Base-by-base conservation (phyloP, 2,797 vertebrate genomes). In the Anableps anableps region DNA sequence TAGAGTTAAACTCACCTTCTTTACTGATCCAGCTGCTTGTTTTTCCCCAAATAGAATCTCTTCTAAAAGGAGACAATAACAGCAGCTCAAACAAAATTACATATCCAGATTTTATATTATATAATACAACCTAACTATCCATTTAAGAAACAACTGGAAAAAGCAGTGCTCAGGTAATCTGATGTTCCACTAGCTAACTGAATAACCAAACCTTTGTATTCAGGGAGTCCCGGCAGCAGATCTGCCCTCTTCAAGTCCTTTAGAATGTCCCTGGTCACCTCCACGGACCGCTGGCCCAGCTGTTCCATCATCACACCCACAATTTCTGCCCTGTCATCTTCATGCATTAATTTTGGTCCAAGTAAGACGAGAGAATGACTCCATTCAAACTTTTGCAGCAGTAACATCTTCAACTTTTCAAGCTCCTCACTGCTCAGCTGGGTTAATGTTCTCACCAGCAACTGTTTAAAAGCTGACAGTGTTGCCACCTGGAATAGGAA, bases 251-350 rank as follows among this genome's bases (percentile, higher is more conserved):
- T 70, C 74, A 86, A 71, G 36, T 72, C 7, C 51, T 2, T 45
- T 2, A 81, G 70, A 74, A 79, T 29, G 7, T 79, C 31, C n/a
- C 1, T 77, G 79, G 74, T 77, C 43, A 81, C 70, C 5, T 77
- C 51, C 60, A 83, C 10, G 53, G 19, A 66, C 64, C 13, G 31
- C 4, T 7, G 76, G 9, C 76, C 66, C 0, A 43, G 43, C 6
- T 19, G 1, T 34, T 4, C 47, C 43, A 76, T 23, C 75, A 76
- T 34, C 29, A 14, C 1, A 50, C 34, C 21, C 47, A 50, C 45
- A 8, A 48, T 16, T 23, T n/a, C 68, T 26, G 41, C 9, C 38
- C 31, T 3, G 29, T 29, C 34, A 19, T 0, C 21, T 8, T 21
- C 34, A 14, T 62, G 3, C 13, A 4, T n/a, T n/a, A n/a, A 26